Base-by-base conservation (phyloP, 35 echinoderm and acorn worm species). In the Heliocidaris erythrogramma region DNA sequence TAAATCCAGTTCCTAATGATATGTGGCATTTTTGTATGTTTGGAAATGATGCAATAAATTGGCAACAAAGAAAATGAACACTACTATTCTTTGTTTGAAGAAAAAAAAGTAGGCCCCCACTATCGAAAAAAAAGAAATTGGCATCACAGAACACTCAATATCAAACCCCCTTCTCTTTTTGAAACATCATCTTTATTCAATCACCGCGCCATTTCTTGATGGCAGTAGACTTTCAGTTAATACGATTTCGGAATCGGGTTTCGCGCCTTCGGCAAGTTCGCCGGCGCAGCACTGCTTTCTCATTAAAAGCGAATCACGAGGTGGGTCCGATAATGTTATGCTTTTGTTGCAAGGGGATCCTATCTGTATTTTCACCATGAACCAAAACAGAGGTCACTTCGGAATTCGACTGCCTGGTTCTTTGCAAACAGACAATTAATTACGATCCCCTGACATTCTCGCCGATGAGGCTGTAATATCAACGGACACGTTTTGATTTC, bases 341-440 rank as follows among this genome's bases (percentile, higher is more conserved):
- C 65, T n/a, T 78, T 78, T 78, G 65, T 78, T 78, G 65, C 65
- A 78, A 78, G 7, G 65, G 27, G 65, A 78, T 78, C 65, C 65
- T 21, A 78, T 78, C 65, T 78, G 65, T 78, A 78, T 78, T 78
- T 78, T 78, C 65, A 78, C 65, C 27, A n/a, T 8, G 65, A 78
- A 78, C 7, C 21, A 78, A 18, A 78, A 78, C 21, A 78, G 27
- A 29, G 65, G 21, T 78, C 65, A 18, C 65, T 21, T 8, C 18
- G 2, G 65, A 78, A 5, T 78, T 78, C 27, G 18, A 0, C 65
- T 7, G 65, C 65, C 65, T 78, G 65, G 7, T 78, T 27, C 65
- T 78, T 18, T 78, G 65, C 65, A 78, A 78, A 78, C 65, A 78
- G 65, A 78, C 65, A 78, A 78, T 78, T 78, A 78, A 78, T 78